phyloP scores from a whole-genome alignment of 37 sponge, comb jelly and placozoan genomes.

The Spongia lamella region DNA sequence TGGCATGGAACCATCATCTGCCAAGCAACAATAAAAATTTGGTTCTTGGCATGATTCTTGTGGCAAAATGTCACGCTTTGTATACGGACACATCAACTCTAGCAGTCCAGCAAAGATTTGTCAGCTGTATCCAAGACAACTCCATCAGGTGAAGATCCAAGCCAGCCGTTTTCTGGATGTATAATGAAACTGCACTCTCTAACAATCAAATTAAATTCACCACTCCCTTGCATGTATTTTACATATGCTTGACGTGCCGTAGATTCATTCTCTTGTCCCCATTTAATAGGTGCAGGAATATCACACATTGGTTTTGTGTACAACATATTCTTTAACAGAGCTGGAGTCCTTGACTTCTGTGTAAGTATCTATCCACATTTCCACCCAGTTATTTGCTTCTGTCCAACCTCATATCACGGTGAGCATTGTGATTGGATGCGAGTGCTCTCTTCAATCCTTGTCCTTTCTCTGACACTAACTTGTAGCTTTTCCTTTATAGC shows the following conservation, averaged over 20 bases:
- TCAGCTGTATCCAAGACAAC: conserved; percentile 23
- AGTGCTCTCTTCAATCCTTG: conserved; percentile 13
- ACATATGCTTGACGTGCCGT: conserved; percentile 26
- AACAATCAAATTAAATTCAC: conserved; percentile 25
- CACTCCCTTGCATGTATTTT: conserved; percentile 5
- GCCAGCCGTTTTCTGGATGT: conserved; percentile 29
- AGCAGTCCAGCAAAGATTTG: conserved; percentile 2
- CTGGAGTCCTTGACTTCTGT: conserved; percentile 10
- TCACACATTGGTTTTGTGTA: conserved; percentile 38
- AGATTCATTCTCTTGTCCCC: conserved; percentile 44
- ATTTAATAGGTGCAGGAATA: conserved; percentile 32
- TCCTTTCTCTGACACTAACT: not conserved
- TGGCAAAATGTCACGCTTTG: conserved; percentile 21
- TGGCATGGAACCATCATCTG: too few species aligned
- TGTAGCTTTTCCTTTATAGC: not conserved
- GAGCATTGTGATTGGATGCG: not conserved
- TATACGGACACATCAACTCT: conserved; percentile 60
- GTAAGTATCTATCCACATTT: conserved; percentile 29
- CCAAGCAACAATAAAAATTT: conserved; percentile 20
- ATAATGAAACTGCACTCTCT: conserved; percentile 44
- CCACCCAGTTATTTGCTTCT: conserved; percentile 35
- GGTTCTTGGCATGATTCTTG: conserved; percentile 37
- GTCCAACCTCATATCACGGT: conserved; percentile 1
- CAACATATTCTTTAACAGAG: conserved; percentile 15
- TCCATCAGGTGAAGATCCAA: conserved; percentile 63